phyloP scores from a whole-genome alignment of 2,888 invertebrate species.

The Troides helena region DNA sequence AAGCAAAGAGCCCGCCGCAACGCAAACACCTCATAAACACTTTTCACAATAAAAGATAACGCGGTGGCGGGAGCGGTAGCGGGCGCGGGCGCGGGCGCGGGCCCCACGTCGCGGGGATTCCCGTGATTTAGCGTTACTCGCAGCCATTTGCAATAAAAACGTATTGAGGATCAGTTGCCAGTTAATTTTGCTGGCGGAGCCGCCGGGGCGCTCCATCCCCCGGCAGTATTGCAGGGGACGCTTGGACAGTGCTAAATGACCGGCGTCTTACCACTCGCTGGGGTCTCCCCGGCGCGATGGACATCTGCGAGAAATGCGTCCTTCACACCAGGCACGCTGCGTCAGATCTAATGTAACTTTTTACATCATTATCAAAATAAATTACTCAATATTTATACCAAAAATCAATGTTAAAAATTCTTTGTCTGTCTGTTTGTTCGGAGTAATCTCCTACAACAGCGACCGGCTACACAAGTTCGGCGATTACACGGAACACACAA shows the following conservation, averaged over 20 bases:
- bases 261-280: slow-evolving; percentile 8
- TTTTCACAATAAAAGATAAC: slow-evolving; percentile 67
- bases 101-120: slow-evolving; percentile 60
- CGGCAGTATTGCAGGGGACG: slow-evolving; percentile 39
- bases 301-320: too few relatives aligned
- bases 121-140: slow-evolving; percentile 69
- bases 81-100: slow-evolving; percentile 47
- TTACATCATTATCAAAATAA: too few relatives aligned
- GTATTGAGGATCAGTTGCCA: slow-evolving; percentile 60
- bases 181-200: slow-evolving; percentile 61
- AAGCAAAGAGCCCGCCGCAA: slow-evolving; percentile 37
- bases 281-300: neutral
- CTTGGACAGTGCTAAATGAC: slow-evolving; percentile 28
- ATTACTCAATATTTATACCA: too few relatives aligned
- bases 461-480: too few relatives aligned
- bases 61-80: slow-evolving; percentile 42
- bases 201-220: slow-evolving; percentile 51
- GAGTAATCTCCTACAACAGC: too few relatives aligned
- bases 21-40: slow-evolving; percentile 54
- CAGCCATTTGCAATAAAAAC: slow-evolving; percentile 69
- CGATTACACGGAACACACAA: too few relatives aligned
- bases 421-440: too few relatives aligned
- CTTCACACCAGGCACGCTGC: too few relatives aligned
- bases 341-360: too few relatives aligned
- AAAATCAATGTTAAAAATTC: too few relatives aligned